phyloP scores from a whole-genome alignment of 2,888 invertebrate species.

The Spodoptera exigua region DNA sequence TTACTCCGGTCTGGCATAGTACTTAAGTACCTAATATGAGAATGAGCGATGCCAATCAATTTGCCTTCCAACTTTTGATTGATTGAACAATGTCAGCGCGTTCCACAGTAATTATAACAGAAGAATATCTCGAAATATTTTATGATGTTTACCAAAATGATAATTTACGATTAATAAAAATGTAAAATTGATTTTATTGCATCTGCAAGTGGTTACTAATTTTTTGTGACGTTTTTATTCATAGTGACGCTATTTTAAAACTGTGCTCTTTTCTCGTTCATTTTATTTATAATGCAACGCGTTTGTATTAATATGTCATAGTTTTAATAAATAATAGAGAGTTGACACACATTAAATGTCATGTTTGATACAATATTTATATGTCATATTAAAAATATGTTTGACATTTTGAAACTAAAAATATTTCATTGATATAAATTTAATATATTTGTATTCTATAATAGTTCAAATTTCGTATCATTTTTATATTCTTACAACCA shows the following conservation, averaged over 20 bases:
- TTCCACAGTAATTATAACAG: conserved; percentile 22
- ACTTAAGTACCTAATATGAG: conserved; percentile 7
- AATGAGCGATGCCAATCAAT: conserved; percentile 45
- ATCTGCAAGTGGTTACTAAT: conserved; percentile 3
- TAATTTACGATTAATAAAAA: conserved; percentile 35
- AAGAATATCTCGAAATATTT: conserved; percentile 33
- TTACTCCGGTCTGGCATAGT: conserved; percentile 23
- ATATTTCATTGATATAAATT: too few species aligned
- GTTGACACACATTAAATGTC: neutral
- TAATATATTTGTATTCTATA: too few species aligned
- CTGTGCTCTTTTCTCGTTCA: conserved; percentile 10
- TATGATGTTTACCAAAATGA: conserved; percentile 23
- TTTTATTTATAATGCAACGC: conserved; percentile 14
- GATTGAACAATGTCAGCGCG: conserved; percentile 27
- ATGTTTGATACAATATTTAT: too few species aligned
- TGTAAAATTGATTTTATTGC: conserved; percentile 38
- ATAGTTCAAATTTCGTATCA: too few species aligned
- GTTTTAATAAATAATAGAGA: conserved; percentile 10
- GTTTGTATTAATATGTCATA: conserved; percentile 3
- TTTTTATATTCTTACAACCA: too few species aligned
- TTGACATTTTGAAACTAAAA: too few species aligned
- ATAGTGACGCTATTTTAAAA: conserved; percentile 13
- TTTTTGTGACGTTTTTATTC: conserved; percentile 34
- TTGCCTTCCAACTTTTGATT: conserved; percentile 25
- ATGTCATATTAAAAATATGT: too few species aligned